Conservation (phyloP, 2,797 vertebrate genomes). For the Lepus townsendii region DNA sequence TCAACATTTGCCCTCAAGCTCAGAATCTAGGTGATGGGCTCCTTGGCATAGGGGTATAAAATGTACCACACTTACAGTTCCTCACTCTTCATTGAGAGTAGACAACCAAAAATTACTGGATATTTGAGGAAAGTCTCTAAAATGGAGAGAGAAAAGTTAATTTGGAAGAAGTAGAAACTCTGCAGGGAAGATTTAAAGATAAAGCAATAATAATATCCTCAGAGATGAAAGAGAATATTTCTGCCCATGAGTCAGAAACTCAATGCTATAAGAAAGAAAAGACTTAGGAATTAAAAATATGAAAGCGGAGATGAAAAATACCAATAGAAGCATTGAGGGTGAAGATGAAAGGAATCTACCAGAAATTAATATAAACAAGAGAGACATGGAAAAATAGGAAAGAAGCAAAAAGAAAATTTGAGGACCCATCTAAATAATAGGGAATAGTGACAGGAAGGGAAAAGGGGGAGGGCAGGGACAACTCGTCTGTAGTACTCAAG, state of each 20-base stretch:
- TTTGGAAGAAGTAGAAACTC: constrained; percentile 43
- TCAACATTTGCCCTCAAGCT: neutral
- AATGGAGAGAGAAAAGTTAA: constrained; percentile 48
- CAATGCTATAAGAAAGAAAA: neutral
- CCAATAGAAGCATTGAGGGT: constrained; percentile 20
- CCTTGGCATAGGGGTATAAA: neutral
- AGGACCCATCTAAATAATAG: constrained; percentile 1
- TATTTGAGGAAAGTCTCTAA: constrained; percentile 26
- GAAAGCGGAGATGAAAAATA: constrained; percentile 21
- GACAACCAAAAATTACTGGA: neutral
- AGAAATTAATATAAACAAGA: constrained; percentile 20
- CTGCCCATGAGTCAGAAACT: neutral
- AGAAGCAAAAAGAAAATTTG: constrained; percentile 54
- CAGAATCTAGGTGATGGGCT: neutral
- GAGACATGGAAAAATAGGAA: neutral
- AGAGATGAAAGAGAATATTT: constrained; percentile 38
- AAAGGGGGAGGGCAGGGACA: neutral
- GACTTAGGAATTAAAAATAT: constrained; percentile 3
- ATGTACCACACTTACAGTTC: neutral
- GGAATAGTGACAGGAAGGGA: constrained; percentile 1
- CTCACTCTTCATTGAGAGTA: neutral
- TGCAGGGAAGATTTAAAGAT: constrained; percentile 20
- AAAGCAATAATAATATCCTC: constrained; percentile 31
- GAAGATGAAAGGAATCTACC: constrained; percentile 29
- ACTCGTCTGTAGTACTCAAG: neutral